Evolutionary conservation across 2,888 invertebrate genomes (phyloP), one percentile per base, ranked within the genome.

Genomic region (Hemaris fuciformis): DNA sequence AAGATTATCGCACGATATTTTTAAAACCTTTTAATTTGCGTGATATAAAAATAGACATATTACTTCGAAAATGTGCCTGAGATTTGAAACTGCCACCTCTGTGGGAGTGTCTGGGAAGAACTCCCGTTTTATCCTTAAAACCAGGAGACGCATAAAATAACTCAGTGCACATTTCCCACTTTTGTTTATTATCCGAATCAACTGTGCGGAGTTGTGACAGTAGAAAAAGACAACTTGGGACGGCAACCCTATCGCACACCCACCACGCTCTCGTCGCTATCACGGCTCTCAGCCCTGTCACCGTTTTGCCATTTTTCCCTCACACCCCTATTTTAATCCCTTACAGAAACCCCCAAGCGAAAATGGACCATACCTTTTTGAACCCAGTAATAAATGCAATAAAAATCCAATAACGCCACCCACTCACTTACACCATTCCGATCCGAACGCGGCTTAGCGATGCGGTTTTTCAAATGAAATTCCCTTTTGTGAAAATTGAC

Each of bases 201-300:
- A n/a, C n/a, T n/a, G n/a, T n/a, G 10, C 18, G 27, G 25, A 42
- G 4, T n/a, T 20, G 8, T n/a, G 10, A 5, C 6, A 13, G n/a
- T 3, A 20, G 48, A 22, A 45, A 42, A 31, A n/a, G 15, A 18
- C 20, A 46, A 48, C 13, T n/a, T 34, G 8, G 25, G 53, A 4
- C 18, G 31, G 34, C 82, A 89, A 63, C 90, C 89, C 89, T 89
- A 75, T 15, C 20, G 59, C 65, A 75, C 77, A 79, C 71, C 79
- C 78, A 87, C 80, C 81, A 85, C 81, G 86, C 85, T 88, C 85
- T 83, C 84, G 87, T 73, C 77, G 88, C 89, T 89, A 92, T 91
- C 91, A 91, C 90, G 91, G 88, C 90, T 89, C 88, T 92, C 91
- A 89, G 87, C 82, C 76, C 84, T 89, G 90, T 88, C 88, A 88